A percentile compares a stretch with the other conserved stretches of the same genome.
Evolutionary conservation across 37 sponge, comb jelly and placozoan species (phyloP).

Genomic region (Petrosia ficiformis): DNA sequence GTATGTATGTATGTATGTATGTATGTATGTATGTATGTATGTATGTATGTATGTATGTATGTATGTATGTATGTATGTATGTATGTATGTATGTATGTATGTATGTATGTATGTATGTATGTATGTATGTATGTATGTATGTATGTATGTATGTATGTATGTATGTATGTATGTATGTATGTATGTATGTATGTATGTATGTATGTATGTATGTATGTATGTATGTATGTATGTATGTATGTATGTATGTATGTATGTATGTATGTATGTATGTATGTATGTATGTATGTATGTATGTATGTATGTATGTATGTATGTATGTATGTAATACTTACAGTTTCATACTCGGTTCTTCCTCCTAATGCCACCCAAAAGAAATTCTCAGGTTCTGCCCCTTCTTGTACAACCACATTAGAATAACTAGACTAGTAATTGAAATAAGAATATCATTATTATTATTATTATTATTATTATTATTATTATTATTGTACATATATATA

Average conservation of each 20-base stretch:
- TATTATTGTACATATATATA: no score
- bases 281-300: neutral
- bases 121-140: conserved; percentile 18
- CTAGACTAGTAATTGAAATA: conserved; percentile 37
- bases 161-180: neutral
- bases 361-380: conserved; percentile 99
- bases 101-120: conserved; percentile 23
- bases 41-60: no score
- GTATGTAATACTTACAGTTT: conserved; percentile 23
- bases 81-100: conserved; percentile 21
- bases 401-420: conserved; percentile 75
- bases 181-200: neutral
- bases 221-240: neutral
- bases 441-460: no score
- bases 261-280: neutral
- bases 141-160: neutral
- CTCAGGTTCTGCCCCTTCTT: conserved; percentile 87
- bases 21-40: no score
- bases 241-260: neutral
- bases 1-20: no score
- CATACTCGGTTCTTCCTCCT: conserved; percentile 63
- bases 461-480: no score
- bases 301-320: neutral
- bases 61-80: neutral
- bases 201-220: neutral